Evolutionary conservation across 2,888 invertebrate species (phyloP).

Genomic region (Lasius fuliginosus): DNA sequence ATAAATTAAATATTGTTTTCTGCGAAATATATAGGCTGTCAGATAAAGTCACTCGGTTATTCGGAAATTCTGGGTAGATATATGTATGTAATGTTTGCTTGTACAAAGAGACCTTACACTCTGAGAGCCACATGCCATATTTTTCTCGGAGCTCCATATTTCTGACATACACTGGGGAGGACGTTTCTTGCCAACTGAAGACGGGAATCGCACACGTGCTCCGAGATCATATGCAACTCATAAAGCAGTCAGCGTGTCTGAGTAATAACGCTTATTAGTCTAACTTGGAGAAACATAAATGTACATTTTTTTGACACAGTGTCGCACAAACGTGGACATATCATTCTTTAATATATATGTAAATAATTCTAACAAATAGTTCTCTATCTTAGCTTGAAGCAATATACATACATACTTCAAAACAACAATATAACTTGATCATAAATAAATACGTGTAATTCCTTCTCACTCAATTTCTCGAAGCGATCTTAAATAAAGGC

Average conservation of each 20-base stretch:
- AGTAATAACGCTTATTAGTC: slow-evolving; percentile 44
- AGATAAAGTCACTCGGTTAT: slow-evolving; percentile 10
- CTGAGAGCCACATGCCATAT: slow-evolving; percentile 44
- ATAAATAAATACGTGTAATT: background rate
- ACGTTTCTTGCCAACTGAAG: slow-evolving; percentile 27
- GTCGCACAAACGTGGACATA: background rate
- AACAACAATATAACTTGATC: background rate
- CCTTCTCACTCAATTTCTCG: background rate
- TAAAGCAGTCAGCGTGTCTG: slow-evolving; percentile 36
- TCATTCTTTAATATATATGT: background rate
- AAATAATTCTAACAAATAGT: background rate
- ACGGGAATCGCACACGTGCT: slow-evolving; percentile 46
- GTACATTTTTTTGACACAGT: background rate
- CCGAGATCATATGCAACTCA: slow-evolving; percentile 41
- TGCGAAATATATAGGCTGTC: slow-evolving; percentile 7
- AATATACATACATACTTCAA: too few relatives aligned
- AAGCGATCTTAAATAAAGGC: background rate
- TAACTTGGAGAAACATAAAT: slow-evolving; percentile 12
- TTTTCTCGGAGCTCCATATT: slow-evolving; percentile 55
- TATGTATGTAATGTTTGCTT: slow-evolving; percentile 55
- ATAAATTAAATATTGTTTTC: slow-evolving; percentile 15
- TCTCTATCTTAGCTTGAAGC: too few relatives aligned
- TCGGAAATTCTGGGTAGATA: slow-evolving; percentile 38
- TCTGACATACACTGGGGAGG: slow-evolving; percentile 36
- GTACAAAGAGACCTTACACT: slow-evolving; percentile 51